These are phyloP conservation scores for Tanypteryx hageni DNA, from an alignment of 2,888 invertebrate species.

Conservation along the genomic window DNA sequence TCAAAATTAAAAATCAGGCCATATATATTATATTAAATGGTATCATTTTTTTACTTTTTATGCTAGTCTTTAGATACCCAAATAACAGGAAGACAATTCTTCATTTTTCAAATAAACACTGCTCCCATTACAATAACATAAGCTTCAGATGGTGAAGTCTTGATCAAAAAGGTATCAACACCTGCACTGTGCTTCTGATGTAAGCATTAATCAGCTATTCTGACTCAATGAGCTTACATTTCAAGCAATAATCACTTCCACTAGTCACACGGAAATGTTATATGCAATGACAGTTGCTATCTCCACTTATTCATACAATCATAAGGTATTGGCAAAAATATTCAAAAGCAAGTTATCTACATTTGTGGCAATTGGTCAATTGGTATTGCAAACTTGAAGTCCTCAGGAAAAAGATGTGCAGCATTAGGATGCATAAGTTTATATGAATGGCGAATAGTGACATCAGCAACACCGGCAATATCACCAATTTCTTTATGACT, in stretches of 20 bases:
- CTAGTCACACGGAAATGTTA: not conserved
- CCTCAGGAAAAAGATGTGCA: constrained; percentile 93
- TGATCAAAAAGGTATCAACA: not conserved
- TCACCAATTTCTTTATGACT: constrained; percentile 99
- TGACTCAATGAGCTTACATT: not conserved
- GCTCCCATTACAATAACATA: not conserved
- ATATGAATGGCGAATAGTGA: constrained; percentile 97
- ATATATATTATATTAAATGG: too few relatives aligned
- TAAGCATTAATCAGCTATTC: not conserved
- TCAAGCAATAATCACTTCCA: not conserved
- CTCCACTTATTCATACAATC: not conserved
- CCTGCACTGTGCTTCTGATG: not conserved
- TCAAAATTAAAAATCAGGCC: too few relatives aligned
- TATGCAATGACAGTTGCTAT: not conserved
- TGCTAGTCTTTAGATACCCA: not conserved
- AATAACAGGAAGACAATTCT: constrained; percentile 2
- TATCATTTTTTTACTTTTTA: not conserved
- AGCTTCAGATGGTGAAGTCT: constrained; percentile 1
- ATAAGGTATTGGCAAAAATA: constrained; percentile 4
- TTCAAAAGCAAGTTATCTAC: constrained; percentile 74
- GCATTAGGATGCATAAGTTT: constrained; percentile 98
- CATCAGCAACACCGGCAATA: constrained; percentile 98
- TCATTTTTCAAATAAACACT: not conserved
- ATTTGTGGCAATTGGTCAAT: constrained; percentile 95
- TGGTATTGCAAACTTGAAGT: constrained; percentile 96